Evolutionary conservation across 2,113 vertebrate species (phyloP).

Genomic region (Prochilodus magdalenae): DNA sequence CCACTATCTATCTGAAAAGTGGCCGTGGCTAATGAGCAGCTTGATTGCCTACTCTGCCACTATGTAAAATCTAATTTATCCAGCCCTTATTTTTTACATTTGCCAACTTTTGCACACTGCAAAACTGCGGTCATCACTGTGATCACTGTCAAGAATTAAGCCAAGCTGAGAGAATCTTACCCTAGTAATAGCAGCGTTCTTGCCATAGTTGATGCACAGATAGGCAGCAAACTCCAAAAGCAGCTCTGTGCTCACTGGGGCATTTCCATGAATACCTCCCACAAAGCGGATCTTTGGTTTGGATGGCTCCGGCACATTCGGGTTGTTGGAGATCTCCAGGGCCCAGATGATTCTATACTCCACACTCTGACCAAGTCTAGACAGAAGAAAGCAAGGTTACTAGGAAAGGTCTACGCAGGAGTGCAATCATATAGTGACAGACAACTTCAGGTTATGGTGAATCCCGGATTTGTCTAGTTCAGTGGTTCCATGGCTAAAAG

Average conservation of each 20-base stretch:
- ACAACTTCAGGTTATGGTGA: background rate
- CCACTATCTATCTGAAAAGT: too few relatives aligned
- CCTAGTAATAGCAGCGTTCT: constrained; percentile 88
- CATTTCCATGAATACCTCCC: constrained; percentile 93
- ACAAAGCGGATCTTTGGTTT: constrained; percentile 94
- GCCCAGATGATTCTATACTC: constrained; percentile 91
- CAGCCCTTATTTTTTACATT: too few relatives aligned
- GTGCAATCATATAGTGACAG: background rate
- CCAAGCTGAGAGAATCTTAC: constrained; percentile 68
- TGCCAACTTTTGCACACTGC: too few relatives aligned
- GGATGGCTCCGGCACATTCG: constrained; percentile 83
- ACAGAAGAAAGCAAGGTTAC: constrained; percentile 31
- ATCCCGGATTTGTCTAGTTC: background rate
- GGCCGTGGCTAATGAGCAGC: too few relatives aligned
- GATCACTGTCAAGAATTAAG: background rate
- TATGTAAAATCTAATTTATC: too few relatives aligned
- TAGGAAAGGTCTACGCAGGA: background rate
- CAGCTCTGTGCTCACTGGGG: constrained; percentile 92
- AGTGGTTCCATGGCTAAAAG: background rate
- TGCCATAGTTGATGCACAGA: constrained; percentile 94
- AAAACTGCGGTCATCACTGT: too few relatives aligned
- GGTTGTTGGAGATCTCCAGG: constrained; percentile 95
- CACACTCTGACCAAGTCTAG: constrained; percentile 91
- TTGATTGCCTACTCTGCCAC: too few relatives aligned
- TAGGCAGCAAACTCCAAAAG: constrained; percentile 92